Evolutionary conservation across 2,888 invertebrate genomes (phyloP).

Genomic region (Alviniconcha strummeri): DNA sequence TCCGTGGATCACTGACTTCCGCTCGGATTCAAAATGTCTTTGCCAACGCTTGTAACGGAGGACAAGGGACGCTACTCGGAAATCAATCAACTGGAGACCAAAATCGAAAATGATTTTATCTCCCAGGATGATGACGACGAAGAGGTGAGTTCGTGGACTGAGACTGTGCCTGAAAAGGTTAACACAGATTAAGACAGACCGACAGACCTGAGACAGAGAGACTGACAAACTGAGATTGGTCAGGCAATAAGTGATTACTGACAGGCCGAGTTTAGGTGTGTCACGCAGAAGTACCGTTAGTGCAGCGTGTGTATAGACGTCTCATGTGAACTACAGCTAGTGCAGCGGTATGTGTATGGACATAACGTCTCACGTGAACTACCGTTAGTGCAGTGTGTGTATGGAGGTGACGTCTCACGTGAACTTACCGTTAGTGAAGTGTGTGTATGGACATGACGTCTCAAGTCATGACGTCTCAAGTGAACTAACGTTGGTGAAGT

Average conservation of each 20-base stretch:
- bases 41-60: not conserved
- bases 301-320: too few relatives aligned
- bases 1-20: not conserved
- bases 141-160: not conserved
- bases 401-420: too few relatives aligned
- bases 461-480: too few relatives aligned
- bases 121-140: not conserved
- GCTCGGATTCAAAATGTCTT: not conserved
- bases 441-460: too few relatives aligned
- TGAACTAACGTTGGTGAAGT: too few relatives aligned
- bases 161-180: not conserved
- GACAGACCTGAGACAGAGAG: not conserved
- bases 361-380: too few relatives aligned
- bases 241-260: not conserved
- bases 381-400: too few relatives aligned
- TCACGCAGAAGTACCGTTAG: too few relatives aligned
- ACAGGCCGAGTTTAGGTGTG: too few relatives aligned
- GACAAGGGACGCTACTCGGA: constrained; percentile 10
- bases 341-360: too few relatives aligned
- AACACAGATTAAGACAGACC: not conserved
- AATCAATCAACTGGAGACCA: not conserved
- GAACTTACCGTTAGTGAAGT: too few relatives aligned
- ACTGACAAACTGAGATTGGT: not conserved
- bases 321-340: too few relatives aligned
- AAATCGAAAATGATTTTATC: not conserved